Evolutionary conservation across 2,888 invertebrate genomes (phyloP).

Genomic region (Pterostichus niger): DNA sequence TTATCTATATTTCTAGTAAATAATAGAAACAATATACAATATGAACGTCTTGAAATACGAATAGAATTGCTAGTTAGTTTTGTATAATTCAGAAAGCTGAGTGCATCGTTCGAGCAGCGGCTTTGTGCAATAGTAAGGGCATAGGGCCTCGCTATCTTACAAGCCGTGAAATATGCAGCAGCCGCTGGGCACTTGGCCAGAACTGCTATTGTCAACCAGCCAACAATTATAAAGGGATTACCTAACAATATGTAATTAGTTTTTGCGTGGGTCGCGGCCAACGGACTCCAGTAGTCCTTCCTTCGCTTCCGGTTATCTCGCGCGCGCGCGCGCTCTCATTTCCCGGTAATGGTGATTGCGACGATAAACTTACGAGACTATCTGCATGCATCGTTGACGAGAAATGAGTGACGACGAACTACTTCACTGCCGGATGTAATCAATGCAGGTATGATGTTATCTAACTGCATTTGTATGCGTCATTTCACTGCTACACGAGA

Average conservation of each 20-base stretch:
- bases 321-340: slow-evolving; percentile 68
- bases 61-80: background rate
- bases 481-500: background rate
- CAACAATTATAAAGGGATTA: slow-evolving; percentile 75
- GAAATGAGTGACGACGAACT: slow-evolving; percentile 8
- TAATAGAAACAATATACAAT: background rate
- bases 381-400: background rate
- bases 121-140: slow-evolving; percentile 5
- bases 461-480: slow-evolving; percentile 2
- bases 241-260: slow-evolving; percentile 74
- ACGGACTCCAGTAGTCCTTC: slow-evolving; percentile 59
- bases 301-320: slow-evolving; percentile 69
- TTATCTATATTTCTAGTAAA: too few species aligned
- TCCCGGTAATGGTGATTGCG: slow-evolving; percentile 70
- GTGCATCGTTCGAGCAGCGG: background rate
- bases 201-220: slow-evolving; percentile 73
- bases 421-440: background rate
- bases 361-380: background rate
- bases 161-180: slow-evolving; percentile 63
- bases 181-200: slow-evolving; percentile 72
- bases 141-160: slow-evolving; percentile 30
- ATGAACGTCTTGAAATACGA: background rate
- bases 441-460: slow-evolving; percentile 3
- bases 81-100: background rate
- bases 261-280: slow-evolving; percentile 69